Conservation (phyloP, 2,888 invertebrate genomes). For the Hylaea fasciaria region DNA sequence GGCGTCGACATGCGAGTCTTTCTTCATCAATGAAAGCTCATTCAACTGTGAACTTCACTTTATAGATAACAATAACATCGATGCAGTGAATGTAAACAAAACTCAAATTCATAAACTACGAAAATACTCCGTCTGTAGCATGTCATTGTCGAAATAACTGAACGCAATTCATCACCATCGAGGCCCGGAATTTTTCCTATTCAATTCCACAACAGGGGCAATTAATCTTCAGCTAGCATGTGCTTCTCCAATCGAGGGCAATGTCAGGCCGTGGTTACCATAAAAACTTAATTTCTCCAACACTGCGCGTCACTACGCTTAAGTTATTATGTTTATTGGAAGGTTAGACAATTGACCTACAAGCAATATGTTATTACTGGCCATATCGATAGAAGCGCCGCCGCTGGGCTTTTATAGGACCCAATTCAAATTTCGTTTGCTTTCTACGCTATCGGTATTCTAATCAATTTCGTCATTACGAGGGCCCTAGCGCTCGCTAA, state of each 20-base stretch:
- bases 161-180: constrained; percentile 3
- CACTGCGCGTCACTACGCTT: constrained; percentile 53
- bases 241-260: constrained; percentile 36
- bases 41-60: background rate
- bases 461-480: constrained; percentile 42
- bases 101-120: background rate
- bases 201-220: constrained; percentile 14
- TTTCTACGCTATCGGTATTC: constrained; percentile 61
- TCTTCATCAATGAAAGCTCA: background rate
- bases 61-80: background rate
- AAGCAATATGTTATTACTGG: constrained; percentile 68
- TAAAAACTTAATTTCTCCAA: constrained; percentile 47
- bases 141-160: constrained; percentile 3
- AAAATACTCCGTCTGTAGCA: constrained; percentile 4
- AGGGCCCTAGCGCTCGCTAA: constrained; percentile 53
- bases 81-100: background rate
- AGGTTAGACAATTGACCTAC: constrained; percentile 76
- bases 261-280: constrained; percentile 43
- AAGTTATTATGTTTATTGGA: constrained; percentile 69
- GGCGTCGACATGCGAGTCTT: no score
- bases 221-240: constrained; percentile 36
- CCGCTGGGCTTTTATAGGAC: constrained; percentile 65
- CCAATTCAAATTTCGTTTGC: constrained; percentile 70
- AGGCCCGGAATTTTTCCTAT: constrained; percentile 12
- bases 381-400: constrained; percentile 57